Evolutionary conservation across 2,888 invertebrate species (phyloP).

Genomic region (Caenorhabditis japonica): DNA sequence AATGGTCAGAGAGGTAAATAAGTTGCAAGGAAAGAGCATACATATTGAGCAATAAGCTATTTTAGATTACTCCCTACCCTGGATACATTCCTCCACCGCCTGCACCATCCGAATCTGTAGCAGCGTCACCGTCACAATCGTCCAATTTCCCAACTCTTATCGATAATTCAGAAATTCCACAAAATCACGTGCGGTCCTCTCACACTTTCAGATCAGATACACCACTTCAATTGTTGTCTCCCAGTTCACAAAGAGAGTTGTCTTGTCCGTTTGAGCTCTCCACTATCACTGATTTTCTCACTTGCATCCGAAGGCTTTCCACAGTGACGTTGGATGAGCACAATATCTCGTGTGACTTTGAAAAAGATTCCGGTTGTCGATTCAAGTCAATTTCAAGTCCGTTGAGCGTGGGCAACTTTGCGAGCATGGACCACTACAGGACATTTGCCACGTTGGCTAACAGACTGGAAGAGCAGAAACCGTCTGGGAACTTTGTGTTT

Average conservation of each 20-base stretch:
- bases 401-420: slow-evolving; percentile 51
- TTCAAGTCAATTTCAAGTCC: slow-evolving; percentile 55
- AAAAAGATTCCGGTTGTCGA: slow-evolving; percentile 54
- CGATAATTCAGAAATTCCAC: slow-evolving; percentile 22
- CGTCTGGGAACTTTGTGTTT: slow-evolving; percentile 62
- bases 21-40: no score
- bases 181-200: slow-evolving; percentile 36
- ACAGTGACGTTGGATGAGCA: slow-evolving; percentile 52
- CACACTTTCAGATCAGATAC: slow-evolving; percentile 45
- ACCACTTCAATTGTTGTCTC: slow-evolving; percentile 32
- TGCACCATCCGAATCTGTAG: slow-evolving; percentile 18
- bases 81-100: slow-evolving; percentile 66
- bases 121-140: no score
- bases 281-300: slow-evolving; percentile 50
- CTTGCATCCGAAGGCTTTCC: slow-evolving; percentile 52
- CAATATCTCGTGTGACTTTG: slow-evolving; percentile 49
- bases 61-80: slow-evolving; percentile 60
- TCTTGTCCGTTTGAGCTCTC: slow-evolving; percentile 45
- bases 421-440: slow-evolving; percentile 44
- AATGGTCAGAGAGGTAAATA: background rate
- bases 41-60: no score
- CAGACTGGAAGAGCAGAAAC: slow-evolving; percentile 40
- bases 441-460: slow-evolving; percentile 50
- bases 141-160: slow-evolving; percentile 44
- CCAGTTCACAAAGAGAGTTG: slow-evolving; percentile 9